These are phyloP conservation scores for Buteo buteo DNA, from an alignment of 2,113 vertebrate genomes.

Conservation along the genomic window DNA sequence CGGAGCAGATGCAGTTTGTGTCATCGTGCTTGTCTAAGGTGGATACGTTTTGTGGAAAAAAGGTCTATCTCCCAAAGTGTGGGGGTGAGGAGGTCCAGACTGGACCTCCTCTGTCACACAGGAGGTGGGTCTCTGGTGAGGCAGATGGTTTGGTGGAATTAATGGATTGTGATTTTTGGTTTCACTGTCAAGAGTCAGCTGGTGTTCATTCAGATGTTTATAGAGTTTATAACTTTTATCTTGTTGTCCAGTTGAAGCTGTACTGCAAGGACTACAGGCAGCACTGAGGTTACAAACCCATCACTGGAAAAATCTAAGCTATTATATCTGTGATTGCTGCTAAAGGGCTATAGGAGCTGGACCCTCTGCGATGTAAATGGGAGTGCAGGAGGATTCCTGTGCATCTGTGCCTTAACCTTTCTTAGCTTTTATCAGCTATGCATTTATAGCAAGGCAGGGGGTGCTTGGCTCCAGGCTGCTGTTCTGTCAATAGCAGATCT, in stretches of 20 bases:
- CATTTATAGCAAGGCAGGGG: not conserved
- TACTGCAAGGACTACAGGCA: not conserved
- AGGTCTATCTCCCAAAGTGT: fast-evolving
- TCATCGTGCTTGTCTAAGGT: not conserved
- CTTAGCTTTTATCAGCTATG: fast-evolving
- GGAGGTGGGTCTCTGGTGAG: not conserved
- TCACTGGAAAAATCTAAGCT: not conserved
- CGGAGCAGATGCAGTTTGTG: not conserved
- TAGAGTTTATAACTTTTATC: not conserved
- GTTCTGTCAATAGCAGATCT: not conserved
- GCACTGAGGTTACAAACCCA: not conserved
- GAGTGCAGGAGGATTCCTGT: not conserved
- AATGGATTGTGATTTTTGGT: not conserved
- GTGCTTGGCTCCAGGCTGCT: not conserved
- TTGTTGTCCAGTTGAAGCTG: not conserved
- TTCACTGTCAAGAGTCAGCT: not conserved
- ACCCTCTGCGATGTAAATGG: not conserved
- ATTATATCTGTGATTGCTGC: not conserved
- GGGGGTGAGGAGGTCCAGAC: not conserved
- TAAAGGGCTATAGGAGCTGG: not conserved
- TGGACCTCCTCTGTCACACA: not conserved
- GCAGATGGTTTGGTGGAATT: not conserved
- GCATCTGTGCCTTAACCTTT: not conserved
- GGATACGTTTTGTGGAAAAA: not conserved
- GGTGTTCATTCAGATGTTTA: not conserved